Percentiles rank a stretch among this genome's conserved stretches.
phyloP scores from a whole-genome alignment of 2,888 invertebrate species.

The Trachelus stipa region DNA sequence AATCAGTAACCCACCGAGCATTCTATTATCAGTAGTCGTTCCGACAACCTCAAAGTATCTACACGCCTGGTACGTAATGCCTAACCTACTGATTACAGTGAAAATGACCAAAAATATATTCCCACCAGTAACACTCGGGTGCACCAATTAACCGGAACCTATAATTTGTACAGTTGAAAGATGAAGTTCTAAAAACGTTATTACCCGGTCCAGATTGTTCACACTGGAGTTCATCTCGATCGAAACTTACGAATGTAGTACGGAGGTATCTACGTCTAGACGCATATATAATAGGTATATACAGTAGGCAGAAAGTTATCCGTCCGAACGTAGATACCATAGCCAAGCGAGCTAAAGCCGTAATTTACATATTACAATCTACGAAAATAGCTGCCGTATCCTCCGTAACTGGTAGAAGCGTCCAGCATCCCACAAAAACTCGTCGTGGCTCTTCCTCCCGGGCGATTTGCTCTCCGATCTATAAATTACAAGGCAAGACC shows the following conservation, averaged over 20 bases:
- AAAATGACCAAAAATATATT: neutral
- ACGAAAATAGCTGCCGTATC: conserved; percentile 26
- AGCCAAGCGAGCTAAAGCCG: neutral
- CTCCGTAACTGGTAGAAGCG: conserved; percentile 37
- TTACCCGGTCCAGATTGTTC: neutral
- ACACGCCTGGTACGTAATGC: neutral
- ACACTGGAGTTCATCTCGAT: neutral
- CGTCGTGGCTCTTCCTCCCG: conserved; percentile 50
- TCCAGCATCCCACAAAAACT: conserved; percentile 52
- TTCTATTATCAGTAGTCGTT: neutral
- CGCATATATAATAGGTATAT: neutral
- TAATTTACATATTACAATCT: conserved; percentile 48
- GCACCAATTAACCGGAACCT: neutral
- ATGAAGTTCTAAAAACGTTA: neutral
- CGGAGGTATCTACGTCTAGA: neutral
- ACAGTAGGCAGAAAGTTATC: neutral
- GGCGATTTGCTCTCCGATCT: conserved; percentile 53
- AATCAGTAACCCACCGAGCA: neutral
- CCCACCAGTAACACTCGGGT: neutral
- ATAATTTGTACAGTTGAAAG: neutral
- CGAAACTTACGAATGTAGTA: neutral
- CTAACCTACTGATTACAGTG: neutral
- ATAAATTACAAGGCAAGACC: conserved; percentile 57
- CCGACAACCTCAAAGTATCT: neutral
- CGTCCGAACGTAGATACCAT: neutral